Base-by-base conservation (phyloP, 1,140 invertebrate species). In the Proctacanthus coquilletti region DNA sequence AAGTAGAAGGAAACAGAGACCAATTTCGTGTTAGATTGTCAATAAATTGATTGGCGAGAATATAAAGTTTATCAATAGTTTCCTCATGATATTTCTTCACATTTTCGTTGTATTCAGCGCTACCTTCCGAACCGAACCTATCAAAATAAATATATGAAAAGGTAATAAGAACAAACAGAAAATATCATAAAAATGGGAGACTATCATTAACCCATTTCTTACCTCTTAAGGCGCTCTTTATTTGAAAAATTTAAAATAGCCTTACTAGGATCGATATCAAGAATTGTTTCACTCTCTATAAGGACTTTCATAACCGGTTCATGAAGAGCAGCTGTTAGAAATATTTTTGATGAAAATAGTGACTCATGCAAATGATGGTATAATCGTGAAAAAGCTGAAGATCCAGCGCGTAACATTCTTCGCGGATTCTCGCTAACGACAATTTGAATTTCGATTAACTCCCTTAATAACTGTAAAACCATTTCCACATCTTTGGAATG, bases 191-290 rank as follows among this genome's bases (percentile, higher is more conserved):
- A 10, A 38, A 6, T 17, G 19, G 33, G 17, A 20, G 5, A 27
- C 11, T 2, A 4, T 13, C 15, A 9, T 38, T 25, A n/a, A 42
- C 39, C n/a, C n/a, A n/a, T n/a, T n/a, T n/a, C n/a, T 43, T 44
- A 71, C 68, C 72, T 67, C 47, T 68, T 65, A 51, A 68, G 61
- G 4, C 48, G 42, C 32, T 59, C 53, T 5, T 45, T 48, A 1
- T 39, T 29, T 13, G 44, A 44, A 18, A 55, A 53, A 45, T 68
- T 70, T n/a, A 78, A 65, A 10, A 77, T 57, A 25, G 81, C 77
- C 63, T 92, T 94, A 41, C 84, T 77, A 0, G 88, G 84, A 63
- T 97, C 91, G 20, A 93, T 78, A 55, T 96, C 91, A 29, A 94
- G 69, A 62, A 87, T 91, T 53, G 80, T 77, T 54, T 96, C 89